Percentiles rank a stretch among this genome's conserved stretches.
phyloP scores from a whole-genome alignment of 2,888 invertebrate species.

The Amaurobius ferox region DNA sequence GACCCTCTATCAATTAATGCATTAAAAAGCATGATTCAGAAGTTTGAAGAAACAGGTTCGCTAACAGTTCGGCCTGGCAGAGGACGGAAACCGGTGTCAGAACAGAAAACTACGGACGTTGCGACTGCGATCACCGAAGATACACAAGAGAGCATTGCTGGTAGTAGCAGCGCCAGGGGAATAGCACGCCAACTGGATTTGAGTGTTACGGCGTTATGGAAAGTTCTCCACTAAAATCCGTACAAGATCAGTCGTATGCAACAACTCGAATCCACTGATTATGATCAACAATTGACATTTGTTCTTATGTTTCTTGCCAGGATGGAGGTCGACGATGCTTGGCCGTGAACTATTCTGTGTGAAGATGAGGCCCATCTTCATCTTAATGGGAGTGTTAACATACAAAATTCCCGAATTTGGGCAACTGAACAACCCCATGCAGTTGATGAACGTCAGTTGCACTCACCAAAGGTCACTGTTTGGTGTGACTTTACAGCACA shows the following conservation, averaged over 20 bases:
- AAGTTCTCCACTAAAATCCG: too few relatives aligned
- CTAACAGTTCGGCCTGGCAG: too few relatives aligned
- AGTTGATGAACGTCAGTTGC: neutral
- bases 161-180: neutral
- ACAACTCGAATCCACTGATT: neutral
- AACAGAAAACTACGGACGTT: too few relatives aligned
- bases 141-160: neutral
- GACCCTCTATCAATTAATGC: too few relatives aligned
- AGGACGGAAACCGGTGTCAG: too few relatives aligned
- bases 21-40: too few relatives aligned
- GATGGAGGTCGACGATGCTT: neutral
- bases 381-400: neutral
- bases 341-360: neutral
- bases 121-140: too few relatives aligned
- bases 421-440: neutral
- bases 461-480: slow-evolving; percentile 19
- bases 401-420: neutral
- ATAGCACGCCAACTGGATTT: neutral
- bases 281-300: neutral
- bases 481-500: slow-evolving; percentile 4
- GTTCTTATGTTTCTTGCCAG: neutral
- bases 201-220: neutral
- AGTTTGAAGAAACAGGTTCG: too few relatives aligned
- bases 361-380: neutral
- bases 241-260: too few relatives aligned